Conservation (phyloP, 2,888 invertebrate species). For the Meganola albula region DNA sequence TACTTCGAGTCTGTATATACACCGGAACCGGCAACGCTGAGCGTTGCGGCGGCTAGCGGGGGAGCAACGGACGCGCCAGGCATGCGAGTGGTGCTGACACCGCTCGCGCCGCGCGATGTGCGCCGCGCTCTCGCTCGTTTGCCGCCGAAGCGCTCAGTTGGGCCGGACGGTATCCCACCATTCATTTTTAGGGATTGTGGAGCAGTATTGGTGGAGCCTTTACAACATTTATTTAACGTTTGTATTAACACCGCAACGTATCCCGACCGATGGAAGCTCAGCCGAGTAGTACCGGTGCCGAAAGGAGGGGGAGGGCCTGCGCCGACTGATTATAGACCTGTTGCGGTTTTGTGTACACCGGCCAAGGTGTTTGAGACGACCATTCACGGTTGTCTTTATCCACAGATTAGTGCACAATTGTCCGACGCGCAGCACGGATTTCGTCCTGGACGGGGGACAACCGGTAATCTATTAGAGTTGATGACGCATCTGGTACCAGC, state of each 20-base stretch:
- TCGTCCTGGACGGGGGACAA: too few species aligned
- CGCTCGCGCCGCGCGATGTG: not conserved
- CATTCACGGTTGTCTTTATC: conserved; percentile 1
- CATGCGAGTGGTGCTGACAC: not conserved
- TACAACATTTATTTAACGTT: conserved; percentile 1
- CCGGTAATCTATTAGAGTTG: conserved; percentile 4
- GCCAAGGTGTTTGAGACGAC: conserved; percentile 3
- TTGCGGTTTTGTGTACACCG: conserved; percentile 1
- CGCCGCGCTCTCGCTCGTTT: conserved; percentile 1
- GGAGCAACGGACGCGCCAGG: not conserved
- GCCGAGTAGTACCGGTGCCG: conserved; percentile 3
- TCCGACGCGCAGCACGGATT: conserved; percentile 4
- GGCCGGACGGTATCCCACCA: conserved; percentile 6
- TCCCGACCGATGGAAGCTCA: conserved; percentile 5
- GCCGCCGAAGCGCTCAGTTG: conserved; percentile 6
- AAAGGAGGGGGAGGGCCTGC: conserved; percentile 1
- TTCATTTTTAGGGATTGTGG: conserved; percentile 6
- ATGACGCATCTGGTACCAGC: conserved; percentile 4
- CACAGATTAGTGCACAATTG: not conserved
- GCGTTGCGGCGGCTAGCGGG: conserved; percentile 5
- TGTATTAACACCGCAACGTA: conserved; percentile 2
- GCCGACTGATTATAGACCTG: conserved; percentile 1
- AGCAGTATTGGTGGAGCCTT: conserved; percentile 1
- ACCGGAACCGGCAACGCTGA: conserved; percentile 2
- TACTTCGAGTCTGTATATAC: conserved; percentile 5